Conservation (phyloP, 2,888 invertebrate genomes). For the Drosophila greeni region DNA sequence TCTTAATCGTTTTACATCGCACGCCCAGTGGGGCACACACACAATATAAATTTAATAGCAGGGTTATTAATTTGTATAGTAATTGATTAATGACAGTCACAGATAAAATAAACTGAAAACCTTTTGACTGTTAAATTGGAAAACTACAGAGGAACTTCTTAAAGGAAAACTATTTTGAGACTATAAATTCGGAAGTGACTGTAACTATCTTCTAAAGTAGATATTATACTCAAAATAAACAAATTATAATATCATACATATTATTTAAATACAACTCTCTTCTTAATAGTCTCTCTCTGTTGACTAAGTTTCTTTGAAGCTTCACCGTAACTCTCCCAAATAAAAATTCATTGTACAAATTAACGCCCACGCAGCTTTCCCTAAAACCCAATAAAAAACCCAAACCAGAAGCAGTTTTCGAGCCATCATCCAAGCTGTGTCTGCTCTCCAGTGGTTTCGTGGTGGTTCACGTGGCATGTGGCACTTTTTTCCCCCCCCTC, state of each 20-base stretch:
- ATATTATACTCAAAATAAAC: not conserved
- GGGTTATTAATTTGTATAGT: slow-evolving; percentile 65
- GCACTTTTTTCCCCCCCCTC: slow-evolving; percentile 26
- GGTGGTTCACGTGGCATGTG: slow-evolving; percentile 40
- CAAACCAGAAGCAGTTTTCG: slow-evolving; percentile 26
- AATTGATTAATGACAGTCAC: slow-evolving; percentile 67
- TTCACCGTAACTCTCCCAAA: slow-evolving; percentile 4
- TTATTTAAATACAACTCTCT: not conserved
- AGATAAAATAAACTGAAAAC: slow-evolving; percentile 42
- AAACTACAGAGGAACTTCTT: not conserved
- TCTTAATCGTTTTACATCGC: slow-evolving; percentile 23
- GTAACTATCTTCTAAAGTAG: no score
- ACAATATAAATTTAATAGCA: slow-evolving; percentile 59
- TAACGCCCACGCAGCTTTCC: slow-evolving; percentile 57
- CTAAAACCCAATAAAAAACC: slow-evolving; percentile 18
- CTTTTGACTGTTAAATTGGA: slow-evolving; percentile 42
- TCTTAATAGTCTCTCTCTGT: no score
- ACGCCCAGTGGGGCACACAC: slow-evolving; percentile 20
- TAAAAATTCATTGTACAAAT: slow-evolving; percentile 36
- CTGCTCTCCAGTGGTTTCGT: slow-evolving; percentile 28
- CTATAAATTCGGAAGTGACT: no score
- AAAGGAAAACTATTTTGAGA: not conserved
- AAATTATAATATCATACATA: not conserved
- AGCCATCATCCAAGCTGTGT: slow-evolving; percentile 24
- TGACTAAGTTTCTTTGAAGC: not conserved